phyloP scores from a whole-genome alignment of 37 sponge, comb jelly and placozoan species.

The Halisarca cf. caerulea region DNA sequence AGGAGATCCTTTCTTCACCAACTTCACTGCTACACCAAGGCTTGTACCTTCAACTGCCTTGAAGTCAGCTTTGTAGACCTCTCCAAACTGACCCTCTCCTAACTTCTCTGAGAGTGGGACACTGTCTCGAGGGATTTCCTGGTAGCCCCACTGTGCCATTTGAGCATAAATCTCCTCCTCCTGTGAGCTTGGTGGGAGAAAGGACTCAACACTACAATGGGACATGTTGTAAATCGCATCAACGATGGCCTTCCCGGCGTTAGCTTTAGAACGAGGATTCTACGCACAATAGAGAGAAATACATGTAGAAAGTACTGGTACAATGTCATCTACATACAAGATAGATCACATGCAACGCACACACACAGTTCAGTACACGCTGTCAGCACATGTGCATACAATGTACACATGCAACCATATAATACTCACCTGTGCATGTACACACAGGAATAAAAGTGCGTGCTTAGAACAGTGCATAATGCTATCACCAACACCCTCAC shows the following conservation, averaged over 20 bases:
- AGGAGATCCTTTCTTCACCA: slow-evolving; percentile 17
- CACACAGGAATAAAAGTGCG: too few species aligned
- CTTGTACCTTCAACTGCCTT: not conserved
- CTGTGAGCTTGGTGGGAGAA: not conserved
- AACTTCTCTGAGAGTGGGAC: not conserved
- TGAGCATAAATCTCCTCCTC: slow-evolving; percentile 24
- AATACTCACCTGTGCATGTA: too few species aligned
- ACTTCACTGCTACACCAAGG: slow-evolving; percentile 7
- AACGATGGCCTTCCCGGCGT: not conserved
- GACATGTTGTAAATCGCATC: not conserved
- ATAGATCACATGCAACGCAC: too few species aligned
- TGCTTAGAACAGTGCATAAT: too few species aligned
- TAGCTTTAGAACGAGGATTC: not conserved
- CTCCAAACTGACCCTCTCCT: slow-evolving; percentile 26
- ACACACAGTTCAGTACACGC: too few species aligned
- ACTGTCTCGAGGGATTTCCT: not conserved
- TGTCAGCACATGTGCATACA: too few species aligned
- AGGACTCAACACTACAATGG: not conserved
- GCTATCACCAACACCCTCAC: too few species aligned
- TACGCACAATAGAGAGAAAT: too few species aligned
- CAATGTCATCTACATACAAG: too few species aligned
- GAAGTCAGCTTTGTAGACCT: slow-evolving; percentile 23
- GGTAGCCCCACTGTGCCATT: not conserved
- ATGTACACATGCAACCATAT: too few species aligned
- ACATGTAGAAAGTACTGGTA: too few species aligned